Conservation (phyloP, 2,113 vertebrate species). For the Nycticorax nycticorax region DNA sequence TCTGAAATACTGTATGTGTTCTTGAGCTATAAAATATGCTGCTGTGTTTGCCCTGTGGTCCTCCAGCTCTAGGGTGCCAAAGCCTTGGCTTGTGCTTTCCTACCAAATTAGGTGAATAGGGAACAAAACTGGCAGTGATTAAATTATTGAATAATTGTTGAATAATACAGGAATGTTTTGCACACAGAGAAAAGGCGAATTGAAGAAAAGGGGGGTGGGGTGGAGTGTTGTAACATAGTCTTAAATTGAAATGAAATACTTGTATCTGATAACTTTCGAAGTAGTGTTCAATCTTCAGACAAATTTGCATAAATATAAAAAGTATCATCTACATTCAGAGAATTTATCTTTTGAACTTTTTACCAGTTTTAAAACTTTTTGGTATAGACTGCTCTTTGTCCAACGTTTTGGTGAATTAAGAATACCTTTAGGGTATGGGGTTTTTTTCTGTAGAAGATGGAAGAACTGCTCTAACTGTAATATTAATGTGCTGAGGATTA, state of each 20-base stretch:
- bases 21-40: background rate
- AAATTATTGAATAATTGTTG: background rate
- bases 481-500: background rate
- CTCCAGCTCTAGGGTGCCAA: background rate
- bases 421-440: rapidly evolving
- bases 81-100: background rate
- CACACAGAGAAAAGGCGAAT: background rate
- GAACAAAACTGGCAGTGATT: background rate
- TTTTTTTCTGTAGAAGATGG: background rate
- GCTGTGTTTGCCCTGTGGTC: background rate
- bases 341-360: background rate
- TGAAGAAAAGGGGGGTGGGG: background rate
- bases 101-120: background rate
- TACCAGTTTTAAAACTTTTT: background rate
- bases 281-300: background rate
- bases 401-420: background rate
- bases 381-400: background rate
- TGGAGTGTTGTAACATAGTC: background rate
- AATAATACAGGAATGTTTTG: background rate
- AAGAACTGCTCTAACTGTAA: background rate
- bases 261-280: background rate
- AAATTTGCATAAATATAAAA: background rate
- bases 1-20: background rate
- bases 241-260: background rate
- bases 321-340: background rate